A percentile compares a stretch with the other conserved stretches of the same genome.
Conservation (phyloP, 2,888 invertebrate genomes). For the Ecliptopera silaceata region DNA sequence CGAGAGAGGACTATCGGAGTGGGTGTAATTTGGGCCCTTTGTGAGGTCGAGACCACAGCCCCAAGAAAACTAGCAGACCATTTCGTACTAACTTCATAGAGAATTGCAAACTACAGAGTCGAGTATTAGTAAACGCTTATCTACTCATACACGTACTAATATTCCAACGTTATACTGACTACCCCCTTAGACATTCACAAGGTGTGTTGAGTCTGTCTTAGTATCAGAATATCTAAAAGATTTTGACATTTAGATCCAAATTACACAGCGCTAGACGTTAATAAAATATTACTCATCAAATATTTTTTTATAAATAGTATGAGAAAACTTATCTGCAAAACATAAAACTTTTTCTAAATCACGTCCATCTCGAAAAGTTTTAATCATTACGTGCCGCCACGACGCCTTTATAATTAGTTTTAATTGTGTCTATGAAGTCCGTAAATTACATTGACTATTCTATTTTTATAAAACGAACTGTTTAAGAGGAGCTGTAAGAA, state of each 20-base stretch:
- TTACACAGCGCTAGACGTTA: too few species aligned
- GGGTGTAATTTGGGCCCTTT: constrained; percentile 63
- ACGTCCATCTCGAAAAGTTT: constrained; percentile 4
- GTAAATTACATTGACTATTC: neutral
- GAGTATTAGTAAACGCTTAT: neutral
- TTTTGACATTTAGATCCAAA: too few species aligned
- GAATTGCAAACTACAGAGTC: neutral
- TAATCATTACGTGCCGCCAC: neutral
- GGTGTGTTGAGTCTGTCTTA: too few species aligned
- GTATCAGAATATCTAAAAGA: too few species aligned
- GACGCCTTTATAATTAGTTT: constrained; percentile 1
- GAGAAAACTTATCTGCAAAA: too few species aligned
- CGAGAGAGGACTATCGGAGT: constrained; percentile 48
- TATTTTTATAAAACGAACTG: neutral
- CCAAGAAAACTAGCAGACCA: constrained; percentile 12
- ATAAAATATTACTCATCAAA: too few species aligned
- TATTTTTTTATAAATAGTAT: too few species aligned
- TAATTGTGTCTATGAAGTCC: neutral
- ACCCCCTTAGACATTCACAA: too few species aligned
- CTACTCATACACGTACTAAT: neutral
- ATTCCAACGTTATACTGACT: too few species aligned
- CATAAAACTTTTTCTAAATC: constrained; percentile 2
- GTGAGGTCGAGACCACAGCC: constrained; percentile 43
- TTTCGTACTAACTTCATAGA: constrained; percentile 2
- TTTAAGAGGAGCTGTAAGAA: neutral